Evolutionary conservation across 1,140 invertebrate genomes (phyloP).

Genomic region (Nasonia longicornis): DNA sequence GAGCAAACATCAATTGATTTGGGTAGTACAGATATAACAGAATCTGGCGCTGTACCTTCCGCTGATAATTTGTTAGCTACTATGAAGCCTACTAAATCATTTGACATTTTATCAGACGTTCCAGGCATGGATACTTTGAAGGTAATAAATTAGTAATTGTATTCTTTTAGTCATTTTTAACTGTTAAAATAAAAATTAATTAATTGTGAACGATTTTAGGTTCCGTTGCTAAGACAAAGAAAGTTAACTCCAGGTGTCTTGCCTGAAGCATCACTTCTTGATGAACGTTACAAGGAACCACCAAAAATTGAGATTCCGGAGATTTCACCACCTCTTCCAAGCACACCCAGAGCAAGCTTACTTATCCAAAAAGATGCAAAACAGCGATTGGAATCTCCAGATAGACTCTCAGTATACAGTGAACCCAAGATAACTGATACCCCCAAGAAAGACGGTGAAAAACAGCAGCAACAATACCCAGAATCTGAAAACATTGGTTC

Average conservation of each 20-base stretch:
- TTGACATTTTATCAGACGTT: neutral
- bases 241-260: constrained; percentile 47
- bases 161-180: neutral
- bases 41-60: neutral
- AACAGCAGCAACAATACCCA: constrained; percentile 44
- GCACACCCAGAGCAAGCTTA: constrained; percentile 54
- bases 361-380: constrained; percentile 60
- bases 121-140: neutral
- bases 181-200: neutral
- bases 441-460: constrained; percentile 41
- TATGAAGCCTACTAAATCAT: neutral
- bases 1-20: constrained; percentile 10
- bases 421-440: constrained; percentile 55
- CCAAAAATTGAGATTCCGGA: constrained; percentile 66
- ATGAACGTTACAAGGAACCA: constrained; percentile 62
- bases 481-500: constrained; percentile 65
- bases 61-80: neutral
- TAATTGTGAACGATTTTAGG: neutral
- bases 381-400: constrained; percentile 57
- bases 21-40: neutral
- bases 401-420: constrained; percentile 40
- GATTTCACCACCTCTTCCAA: constrained; percentile 44
- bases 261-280: constrained; percentile 60
- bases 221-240: neutral
- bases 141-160: constrained; percentile 25